Evolutionary conservation across 2,113 vertebrate species (phyloP).

Genomic region (Dicrurus megarhynchus): DNA sequence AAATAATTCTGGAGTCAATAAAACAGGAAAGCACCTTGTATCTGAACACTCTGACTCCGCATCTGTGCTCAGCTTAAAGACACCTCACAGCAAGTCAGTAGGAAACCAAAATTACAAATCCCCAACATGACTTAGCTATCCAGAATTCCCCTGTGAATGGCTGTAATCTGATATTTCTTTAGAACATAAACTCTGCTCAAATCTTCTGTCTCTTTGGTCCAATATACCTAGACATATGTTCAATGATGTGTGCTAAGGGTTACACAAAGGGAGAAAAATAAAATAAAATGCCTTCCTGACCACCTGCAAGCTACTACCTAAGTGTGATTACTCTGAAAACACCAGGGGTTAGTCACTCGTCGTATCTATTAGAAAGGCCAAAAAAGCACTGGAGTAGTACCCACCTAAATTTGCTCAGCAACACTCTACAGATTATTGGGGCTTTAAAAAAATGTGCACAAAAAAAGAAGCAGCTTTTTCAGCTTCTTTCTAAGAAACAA

Average conservation of each 20-base stretch:
- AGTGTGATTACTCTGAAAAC: neutral
- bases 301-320: neutral
- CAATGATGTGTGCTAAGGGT: neutral
- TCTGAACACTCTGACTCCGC: neutral
- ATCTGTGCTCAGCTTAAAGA: neutral
- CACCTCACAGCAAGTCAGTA: neutral
- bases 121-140: neutral
- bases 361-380: neutral
- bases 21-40: neutral
- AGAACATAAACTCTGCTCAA: conserved; percentile 3
- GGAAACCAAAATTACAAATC: neutral
- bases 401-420: neutral
- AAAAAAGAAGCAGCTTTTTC: neutral
- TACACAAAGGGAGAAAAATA: conserved; percentile 8
- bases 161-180: neutral
- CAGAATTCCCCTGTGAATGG: neutral
- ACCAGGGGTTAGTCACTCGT: neutral
- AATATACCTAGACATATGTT: neutral
- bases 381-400: neutral
- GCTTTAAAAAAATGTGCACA: neutral
- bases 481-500: neutral
- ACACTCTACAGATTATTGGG: neutral
- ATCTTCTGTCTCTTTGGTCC: conserved; percentile 16
- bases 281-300: conserved; percentile 5
- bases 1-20: neutral